Base-by-base conservation (phyloP, 2,888 invertebrate species). In the Muschampia plurimacula region DNA sequence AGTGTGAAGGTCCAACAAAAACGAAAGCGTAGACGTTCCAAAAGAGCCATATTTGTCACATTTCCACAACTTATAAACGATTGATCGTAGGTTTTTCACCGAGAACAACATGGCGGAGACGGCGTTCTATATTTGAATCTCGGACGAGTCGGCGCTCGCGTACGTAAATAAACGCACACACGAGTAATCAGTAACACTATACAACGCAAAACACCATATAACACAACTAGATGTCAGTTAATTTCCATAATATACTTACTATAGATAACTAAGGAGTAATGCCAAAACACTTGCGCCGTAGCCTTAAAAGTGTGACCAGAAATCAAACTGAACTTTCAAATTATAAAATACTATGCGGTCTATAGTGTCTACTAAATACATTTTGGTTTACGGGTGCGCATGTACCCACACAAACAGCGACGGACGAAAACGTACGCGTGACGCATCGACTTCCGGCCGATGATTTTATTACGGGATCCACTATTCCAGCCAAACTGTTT, bases 141-240 rank as follows among this genome's bases (percentile, higher is more conserved):
- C 93, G 94, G 93, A 91, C 94, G 93, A 93, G 93, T 93, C 93
- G 93, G 93, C 92, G 94, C 93, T 93, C 91, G 92, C 90, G 92
- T 92, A 93, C 94, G 93, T 93, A 94, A 93, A 94, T 94, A 94
- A 93, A 93, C 94, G 90, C 93, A 94, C 94, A 93, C 93, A 93
- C 86, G 87, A 89, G 89, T 88, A 91, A 89, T 91, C 91, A 90
- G 93, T 91, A 93, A 92, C 89, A 91, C 91, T 92, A 91, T 91
- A 92, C 91, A 85, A 86, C 84, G 83, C 85, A 80, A 85, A 85
- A 82, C 83, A 84, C 82, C 83, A 83, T 79, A 85, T 81, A 82
- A 81, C 80, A 81, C 77, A 75, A 68, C 70, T 83, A 69, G 77
- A 82, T 77, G 79, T 79, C 78, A 81, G 79, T 83, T 79, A 65